These are phyloP conservation scores for Lordiphosa mommai DNA, from an alignment of 1,140 invertebrate genomes.

Conservation along the genomic window DNA sequence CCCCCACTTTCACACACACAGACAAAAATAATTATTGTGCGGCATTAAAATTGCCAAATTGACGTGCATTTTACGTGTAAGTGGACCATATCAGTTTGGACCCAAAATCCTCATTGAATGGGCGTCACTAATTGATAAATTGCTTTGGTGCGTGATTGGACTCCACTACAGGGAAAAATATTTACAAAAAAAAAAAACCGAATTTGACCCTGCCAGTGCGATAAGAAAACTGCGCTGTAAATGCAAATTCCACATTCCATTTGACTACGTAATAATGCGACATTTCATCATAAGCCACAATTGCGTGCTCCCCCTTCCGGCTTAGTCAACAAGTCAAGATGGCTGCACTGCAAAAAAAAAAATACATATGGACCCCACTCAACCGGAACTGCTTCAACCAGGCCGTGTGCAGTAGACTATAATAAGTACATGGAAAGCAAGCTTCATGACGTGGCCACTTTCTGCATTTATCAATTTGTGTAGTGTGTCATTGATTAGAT, in stretches of 20 bases:
- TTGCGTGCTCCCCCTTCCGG: conserved; percentile 8
- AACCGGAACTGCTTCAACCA: conserved; percentile 26
- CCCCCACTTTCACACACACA: conserved; percentile 3
- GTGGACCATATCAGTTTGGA: conserved; percentile 37
- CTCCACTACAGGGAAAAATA: conserved; percentile 26
- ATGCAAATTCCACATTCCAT: conserved; percentile 14
- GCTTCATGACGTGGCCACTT: conserved; percentile 26
- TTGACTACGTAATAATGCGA: conserved; percentile 16
- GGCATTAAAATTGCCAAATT: conserved; percentile 62
- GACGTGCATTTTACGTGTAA: conserved; percentile 67
- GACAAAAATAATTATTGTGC: conserved; percentile 29
- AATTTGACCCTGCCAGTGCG: neutral
- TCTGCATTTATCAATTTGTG: conserved; percentile 18
- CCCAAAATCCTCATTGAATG: conserved; percentile 50
- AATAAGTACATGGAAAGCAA: conserved; percentile 8
- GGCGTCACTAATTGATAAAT: conserved; percentile 75
- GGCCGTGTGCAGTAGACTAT: conserved; percentile 47
- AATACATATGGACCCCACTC: conserved; percentile 10
- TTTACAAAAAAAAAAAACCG: neutral
- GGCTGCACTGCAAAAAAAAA: conserved; percentile 14
- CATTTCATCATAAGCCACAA: conserved; percentile 6
- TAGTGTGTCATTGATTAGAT: conserved; percentile 43
- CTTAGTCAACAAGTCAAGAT: conserved; percentile 55
- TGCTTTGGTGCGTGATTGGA: conserved; percentile 51
- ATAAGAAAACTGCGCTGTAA: conserved; percentile 36